These are phyloP conservation scores for Myanophis thanlyinensis DNA, from an alignment of 2,113 vertebrate species.

Conservation along the genomic window DNA sequence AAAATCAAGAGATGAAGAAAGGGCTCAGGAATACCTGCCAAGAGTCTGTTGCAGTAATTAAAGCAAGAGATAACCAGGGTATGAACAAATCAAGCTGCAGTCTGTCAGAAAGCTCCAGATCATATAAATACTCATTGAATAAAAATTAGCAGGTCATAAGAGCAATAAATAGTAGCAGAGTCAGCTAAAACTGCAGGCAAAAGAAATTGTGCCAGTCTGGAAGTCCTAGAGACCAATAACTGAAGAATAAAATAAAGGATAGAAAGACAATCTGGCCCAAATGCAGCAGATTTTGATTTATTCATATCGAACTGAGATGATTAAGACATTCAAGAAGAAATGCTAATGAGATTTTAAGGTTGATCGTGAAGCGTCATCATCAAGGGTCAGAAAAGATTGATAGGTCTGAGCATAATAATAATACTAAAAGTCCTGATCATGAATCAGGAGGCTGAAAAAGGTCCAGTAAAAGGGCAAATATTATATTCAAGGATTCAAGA, in stretches of 20 bases:
- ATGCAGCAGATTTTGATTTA: neutral
- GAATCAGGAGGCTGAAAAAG: neutral
- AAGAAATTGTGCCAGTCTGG: neutral
- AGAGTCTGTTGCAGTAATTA: neutral
- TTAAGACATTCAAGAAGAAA: neutral
- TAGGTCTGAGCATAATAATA: neutral
- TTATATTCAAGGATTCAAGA: neutral
- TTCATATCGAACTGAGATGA: neutral
- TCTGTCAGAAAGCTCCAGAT: neutral
- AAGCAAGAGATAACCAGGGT: neutral
- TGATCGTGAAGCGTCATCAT: neutral
- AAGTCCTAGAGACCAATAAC: neutral
- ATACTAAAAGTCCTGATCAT: neutral
- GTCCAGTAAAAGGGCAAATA: neutral
- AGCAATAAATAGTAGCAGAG: neutral
- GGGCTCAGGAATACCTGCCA: neutral
- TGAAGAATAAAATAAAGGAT: neutral
- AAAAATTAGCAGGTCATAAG: neutral
- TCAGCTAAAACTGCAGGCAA: neutral
- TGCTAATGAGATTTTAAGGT: neutral
- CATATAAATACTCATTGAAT: neutral
- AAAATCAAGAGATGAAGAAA: neutral
- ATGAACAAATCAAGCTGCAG: neutral
- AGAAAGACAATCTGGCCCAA: neutral
- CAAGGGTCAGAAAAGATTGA: neutral